phyloP scores from a whole-genome alignment of 2,113 vertebrate genomes.

The Chlorodrepanis virens region DNA sequence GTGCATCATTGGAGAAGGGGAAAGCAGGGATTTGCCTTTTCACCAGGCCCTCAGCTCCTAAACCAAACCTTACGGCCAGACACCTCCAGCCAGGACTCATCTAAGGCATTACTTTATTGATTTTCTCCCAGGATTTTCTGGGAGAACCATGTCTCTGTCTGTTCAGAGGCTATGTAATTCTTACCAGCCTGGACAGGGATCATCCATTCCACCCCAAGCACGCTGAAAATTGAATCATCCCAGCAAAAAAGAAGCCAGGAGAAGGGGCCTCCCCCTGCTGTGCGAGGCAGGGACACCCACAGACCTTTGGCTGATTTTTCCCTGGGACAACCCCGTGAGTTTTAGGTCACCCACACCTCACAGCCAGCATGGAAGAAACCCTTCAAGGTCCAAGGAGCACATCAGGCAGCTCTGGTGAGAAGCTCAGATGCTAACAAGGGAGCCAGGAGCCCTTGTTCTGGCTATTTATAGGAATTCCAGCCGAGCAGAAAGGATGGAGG shows the following conservation, averaged over 20 bases:
- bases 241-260: background rate
- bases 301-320: background rate
- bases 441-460: background rate
- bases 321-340: fast-evolving
- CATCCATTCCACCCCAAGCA: background rate
- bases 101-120: background rate
- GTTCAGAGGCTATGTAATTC: too few species aligned
- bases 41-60: background rate
- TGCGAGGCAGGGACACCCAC: background rate
- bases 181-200: background rate
- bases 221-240: background rate
- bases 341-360: background rate
- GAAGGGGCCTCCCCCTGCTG: background rate
- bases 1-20: background rate
- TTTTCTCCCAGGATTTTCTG: background rate
- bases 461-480: conserved; percentile 21
- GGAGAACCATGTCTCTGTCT: too few species aligned
- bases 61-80: background rate
- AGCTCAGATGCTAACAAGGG: background rate
- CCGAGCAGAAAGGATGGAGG: background rate
- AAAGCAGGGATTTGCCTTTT: background rate
- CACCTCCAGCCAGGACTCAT: background rate
- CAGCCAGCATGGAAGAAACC: background rate
- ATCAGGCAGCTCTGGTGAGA: background rate
- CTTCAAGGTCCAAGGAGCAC: conserved; percentile 22